Base-by-base conservation (phyloP, 2,797 vertebrate genomes). In the Protonibea diacanthus region DNA sequence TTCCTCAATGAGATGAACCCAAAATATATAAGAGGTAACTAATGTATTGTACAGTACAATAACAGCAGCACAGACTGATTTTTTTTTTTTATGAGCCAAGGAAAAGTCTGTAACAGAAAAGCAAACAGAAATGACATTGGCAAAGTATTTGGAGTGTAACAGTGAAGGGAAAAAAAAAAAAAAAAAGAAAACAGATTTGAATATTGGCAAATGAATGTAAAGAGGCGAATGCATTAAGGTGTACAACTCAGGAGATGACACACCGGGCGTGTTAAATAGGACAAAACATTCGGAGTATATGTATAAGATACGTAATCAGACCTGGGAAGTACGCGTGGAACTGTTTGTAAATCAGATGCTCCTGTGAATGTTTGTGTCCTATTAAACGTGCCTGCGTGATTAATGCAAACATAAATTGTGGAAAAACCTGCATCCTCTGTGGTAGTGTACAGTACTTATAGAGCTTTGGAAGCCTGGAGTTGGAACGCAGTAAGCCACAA, bases 11-110 rank as follows among this genome's bases (percentile, higher is more conserved):
- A 70, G 47, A 88, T 75, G 74, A 92, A 77, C 83, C 79, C 59
- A 76, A 84, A 88, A 78, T 73, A 85, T 80, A 74, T 60, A 78
- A 88, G 94, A 95, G 94, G 95, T 95, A 94, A 95, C 86, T 81
- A 85, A 94, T 85, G 90, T 91, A 86, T 91, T 75, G 74, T 94
- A 93, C 91, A 94, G 93, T 93, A 93, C 91, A 92, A 81, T 87
- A 89, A 94, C 89, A 94, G 94, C 94, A 95, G 94, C 94, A 92
- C 86, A 93, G 79, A 91, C 67, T 72, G 86, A 81, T 75, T 61
- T 83, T 85, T 27, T 27, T 25, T 27, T 58, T 86, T 70, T 58
- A 73, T 72, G 85, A 90, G 81, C 84, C 71, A 70, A 62, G 86
- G 58, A 80, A 82, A 88, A 49, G 45, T 82, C 89, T 71, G 73